Percentiles rank a stretch among this genome's conserved stretches.
Evolutionary conservation across 2,797 vertebrate species (phyloP).

Genomic region (Sylvilagus floridanus): DNA sequence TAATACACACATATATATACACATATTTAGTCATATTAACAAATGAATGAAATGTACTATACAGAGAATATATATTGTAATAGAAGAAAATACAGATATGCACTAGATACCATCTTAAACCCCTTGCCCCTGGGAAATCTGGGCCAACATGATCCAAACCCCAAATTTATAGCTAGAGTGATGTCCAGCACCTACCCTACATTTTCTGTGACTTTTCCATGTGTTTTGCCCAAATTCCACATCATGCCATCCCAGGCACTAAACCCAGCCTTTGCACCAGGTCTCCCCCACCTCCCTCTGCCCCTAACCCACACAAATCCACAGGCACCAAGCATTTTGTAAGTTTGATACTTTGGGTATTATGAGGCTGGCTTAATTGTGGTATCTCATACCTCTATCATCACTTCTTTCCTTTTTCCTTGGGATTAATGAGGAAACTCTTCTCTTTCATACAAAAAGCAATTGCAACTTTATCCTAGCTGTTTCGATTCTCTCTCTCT

Average conservation of each 20-base stretch:
- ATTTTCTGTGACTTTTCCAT: not conserved
- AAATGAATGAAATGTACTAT: not conserved
- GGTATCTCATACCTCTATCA: not conserved
- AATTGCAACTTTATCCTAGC: not conserved
- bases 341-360: not conserved
- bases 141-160: not conserved
- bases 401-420: not conserved
- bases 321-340: not conserved
- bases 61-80: conserved; percentile 1
- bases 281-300: accelerated
- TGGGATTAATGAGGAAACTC: not conserved
- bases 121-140: not conserved
- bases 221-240: not conserved
- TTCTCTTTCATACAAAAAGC: not conserved
- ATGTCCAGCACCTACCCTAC: not conserved
- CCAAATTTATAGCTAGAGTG: not conserved
- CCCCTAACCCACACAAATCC: not conserved
- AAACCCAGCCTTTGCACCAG: not conserved
- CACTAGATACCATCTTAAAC: not conserved
- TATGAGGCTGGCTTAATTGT: not conserved
- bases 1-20: not conserved
- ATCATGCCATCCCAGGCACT: not conserved
- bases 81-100: not conserved
- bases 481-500: not conserved
- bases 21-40: conserved; percentile 40